Evolutionary conservation across 2,113 vertebrate species (phyloP).

Genomic region (Propithecus coquereli): DNA sequence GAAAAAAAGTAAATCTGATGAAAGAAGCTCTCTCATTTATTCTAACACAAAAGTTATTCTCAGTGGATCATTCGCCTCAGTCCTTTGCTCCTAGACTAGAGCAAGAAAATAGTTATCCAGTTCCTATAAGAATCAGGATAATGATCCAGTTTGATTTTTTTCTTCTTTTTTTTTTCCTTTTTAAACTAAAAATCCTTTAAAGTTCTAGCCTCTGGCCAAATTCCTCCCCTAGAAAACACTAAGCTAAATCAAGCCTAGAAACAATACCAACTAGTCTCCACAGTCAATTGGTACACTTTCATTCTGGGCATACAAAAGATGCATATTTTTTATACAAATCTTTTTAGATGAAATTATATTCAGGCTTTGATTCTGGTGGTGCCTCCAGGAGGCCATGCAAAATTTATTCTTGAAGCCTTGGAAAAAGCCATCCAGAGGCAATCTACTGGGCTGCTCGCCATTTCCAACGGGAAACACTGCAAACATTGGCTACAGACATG

Average conservation of each 20-base stretch:
- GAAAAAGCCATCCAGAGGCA: background rate
- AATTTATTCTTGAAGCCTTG: background rate
- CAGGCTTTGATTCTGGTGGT: background rate
- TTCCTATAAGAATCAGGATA: conserved; percentile 11
- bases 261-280: background rate
- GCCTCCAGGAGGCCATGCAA: background rate
- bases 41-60: background rate
- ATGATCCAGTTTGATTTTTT: conserved; percentile 1
- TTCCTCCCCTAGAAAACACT: background rate
- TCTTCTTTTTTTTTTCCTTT: background rate
- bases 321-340: background rate
- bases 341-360: background rate
- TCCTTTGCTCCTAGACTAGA: background rate
- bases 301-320: background rate
- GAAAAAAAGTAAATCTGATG: background rate
- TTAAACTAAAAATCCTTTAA: conserved; percentile 19
- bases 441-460: background rate
- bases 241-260: background rate
- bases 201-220: background rate
- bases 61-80: background rate
- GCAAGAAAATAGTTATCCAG: background rate
- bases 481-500: background rate
- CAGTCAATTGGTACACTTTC: background rate
- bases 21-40: background rate
- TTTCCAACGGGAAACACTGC: background rate